Evolutionary conservation across 2,888 invertebrate species (phyloP), one percentile per base, ranked within the genome.

Genomic region (Archaeoteleia sp.): DNA sequence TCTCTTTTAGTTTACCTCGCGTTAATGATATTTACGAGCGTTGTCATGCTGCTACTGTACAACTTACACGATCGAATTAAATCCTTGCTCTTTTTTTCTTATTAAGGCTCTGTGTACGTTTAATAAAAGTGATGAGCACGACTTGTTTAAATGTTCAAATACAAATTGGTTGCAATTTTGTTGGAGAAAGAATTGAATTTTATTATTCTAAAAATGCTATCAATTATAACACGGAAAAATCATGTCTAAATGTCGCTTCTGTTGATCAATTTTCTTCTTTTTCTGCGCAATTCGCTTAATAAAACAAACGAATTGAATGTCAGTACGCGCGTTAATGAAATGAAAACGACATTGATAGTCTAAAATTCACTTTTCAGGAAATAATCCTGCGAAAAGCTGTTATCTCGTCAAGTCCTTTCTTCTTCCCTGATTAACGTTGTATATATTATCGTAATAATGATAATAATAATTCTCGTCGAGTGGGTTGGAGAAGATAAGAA

Each of bases 1-100:
- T 76, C 74, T 68, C 75, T 73, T 77, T 74, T 74, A 73, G 75
- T 74, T 74, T 70, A 67, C 66, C 48, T 61, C 35, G 29, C 48
- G 67, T 51, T 76, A 74, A 76, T 78, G 71, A 75, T 76, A 77
- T 76, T 77, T 76, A 77, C 71, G 73, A 71, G 62, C 67, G 39
- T 57, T 66, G 62, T 70, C 62, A 68, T 37, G 45, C 53, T 29
- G 48, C 57, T 40, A 48, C 53, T 54, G 58, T n/a, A n/a, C n/a
- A 54, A 66, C 53, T 58, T 66, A 54, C 58, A 66, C 27, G 54
- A 67, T 67, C 66, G 66, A 54, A 66, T n/a, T n/a, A n/a, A n/a
- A n/a, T n/a, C n/a, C n/a, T n/a, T n/a, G n/a, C n/a, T n/a, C n/a
- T n/a, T n/a, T n/a, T n/a, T n/a, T n/a, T n/a, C n/a, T n/a, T n/a